phyloP scores from a whole-genome alignment of 1,140 invertebrate genomes.

The Idris sp. region DNA sequence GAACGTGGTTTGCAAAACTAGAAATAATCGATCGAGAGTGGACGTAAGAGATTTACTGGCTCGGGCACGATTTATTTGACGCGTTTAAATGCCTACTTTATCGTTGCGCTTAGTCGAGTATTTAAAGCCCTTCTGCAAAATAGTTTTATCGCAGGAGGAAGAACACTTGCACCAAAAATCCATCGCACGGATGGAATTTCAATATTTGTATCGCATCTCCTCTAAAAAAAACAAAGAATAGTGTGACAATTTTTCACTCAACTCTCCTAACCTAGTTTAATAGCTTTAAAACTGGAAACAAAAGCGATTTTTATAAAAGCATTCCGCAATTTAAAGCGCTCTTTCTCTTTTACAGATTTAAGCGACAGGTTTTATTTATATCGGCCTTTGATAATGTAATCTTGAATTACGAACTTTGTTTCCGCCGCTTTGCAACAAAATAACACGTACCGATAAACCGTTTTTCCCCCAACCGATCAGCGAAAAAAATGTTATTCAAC shows the following conservation, averaged over 20 bases:
- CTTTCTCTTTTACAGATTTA: constrained; percentile 21
- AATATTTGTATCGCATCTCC: constrained; percentile 50
- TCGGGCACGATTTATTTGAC: constrained; percentile 69
- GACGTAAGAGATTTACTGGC: constrained; percentile 68
- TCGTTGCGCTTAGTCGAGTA: constrained; percentile 65
- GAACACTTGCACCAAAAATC: constrained; percentile 56
- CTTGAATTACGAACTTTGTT: constrained; percentile 37
- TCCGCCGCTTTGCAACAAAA: constrained; percentile 6
- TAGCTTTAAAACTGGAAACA: constrained; percentile 34
- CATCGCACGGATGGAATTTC: constrained; percentile 43
- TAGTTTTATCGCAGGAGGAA: constrained; percentile 54
- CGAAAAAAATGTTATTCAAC: not conserved
- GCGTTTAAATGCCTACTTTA: constrained; percentile 73
- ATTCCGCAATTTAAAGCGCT: constrained; percentile 36
- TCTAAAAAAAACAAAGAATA: constrained; percentile 56
- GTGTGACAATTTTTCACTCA: constrained; percentile 48
- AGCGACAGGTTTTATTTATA: constrained; percentile 43
- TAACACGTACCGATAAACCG: constrained; percentile 19
- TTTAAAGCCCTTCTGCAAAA: constrained; percentile 62
- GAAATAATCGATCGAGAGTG: constrained; percentile 64
- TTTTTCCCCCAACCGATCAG: not conserved
- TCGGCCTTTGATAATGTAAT: constrained; percentile 36
- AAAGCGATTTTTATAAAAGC: constrained; percentile 41
- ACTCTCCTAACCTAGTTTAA: constrained; percentile 40
- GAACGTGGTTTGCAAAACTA: constrained; percentile 53